Evolutionary conservation across 2,888 invertebrate species (phyloP).

Genomic region (Leptinotarsa rubiginosa): DNA sequence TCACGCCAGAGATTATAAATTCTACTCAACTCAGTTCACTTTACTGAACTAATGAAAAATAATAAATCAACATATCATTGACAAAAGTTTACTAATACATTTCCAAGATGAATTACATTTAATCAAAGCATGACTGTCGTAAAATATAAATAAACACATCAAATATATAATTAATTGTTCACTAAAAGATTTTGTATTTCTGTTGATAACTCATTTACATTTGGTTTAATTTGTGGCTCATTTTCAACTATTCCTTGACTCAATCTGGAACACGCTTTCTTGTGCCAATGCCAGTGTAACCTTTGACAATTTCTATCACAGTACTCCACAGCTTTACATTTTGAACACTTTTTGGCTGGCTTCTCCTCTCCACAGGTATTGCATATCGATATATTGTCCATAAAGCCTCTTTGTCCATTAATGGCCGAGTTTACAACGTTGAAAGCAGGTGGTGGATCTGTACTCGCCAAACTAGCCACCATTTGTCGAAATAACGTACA

Average conservation of each 20-base stretch:
- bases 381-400: slow-evolving; percentile 77
- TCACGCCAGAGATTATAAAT: too few species aligned
- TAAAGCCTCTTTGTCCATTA: slow-evolving; percentile 88
- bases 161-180: slow-evolving; percentile 38
- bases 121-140: slow-evolving; percentile 13
- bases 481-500: slow-evolving; percentile 90
- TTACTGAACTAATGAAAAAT: neutral
- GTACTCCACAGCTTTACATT: slow-evolving; percentile 93
- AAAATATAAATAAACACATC: slow-evolving; percentile 25
- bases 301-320: slow-evolving; percentile 96
- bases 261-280: slow-evolving; percentile 83
- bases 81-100: slow-evolving; percentile 10
- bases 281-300: slow-evolving; percentile 92
- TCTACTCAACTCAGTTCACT: too few species aligned
- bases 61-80: neutral
- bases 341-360: slow-evolving; percentile 92
- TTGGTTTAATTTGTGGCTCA: slow-evolving; percentile 46
- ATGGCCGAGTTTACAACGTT: slow-evolving; percentile 83
- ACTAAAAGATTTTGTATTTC: slow-evolving; percentile 59
- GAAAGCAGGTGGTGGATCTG: slow-evolving; percentile 78
- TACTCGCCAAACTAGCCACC: slow-evolving; percentile 80
- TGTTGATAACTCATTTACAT: slow-evolving; percentile 54
- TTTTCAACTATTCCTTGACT: slow-evolving; percentile 53
- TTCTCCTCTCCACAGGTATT: slow-evolving; percentile 90
- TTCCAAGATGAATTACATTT: slow-evolving; percentile 6